Conservation (phyloP, 2,113 vertebrate genomes). For the Petrocephalus zakoni region DNA sequence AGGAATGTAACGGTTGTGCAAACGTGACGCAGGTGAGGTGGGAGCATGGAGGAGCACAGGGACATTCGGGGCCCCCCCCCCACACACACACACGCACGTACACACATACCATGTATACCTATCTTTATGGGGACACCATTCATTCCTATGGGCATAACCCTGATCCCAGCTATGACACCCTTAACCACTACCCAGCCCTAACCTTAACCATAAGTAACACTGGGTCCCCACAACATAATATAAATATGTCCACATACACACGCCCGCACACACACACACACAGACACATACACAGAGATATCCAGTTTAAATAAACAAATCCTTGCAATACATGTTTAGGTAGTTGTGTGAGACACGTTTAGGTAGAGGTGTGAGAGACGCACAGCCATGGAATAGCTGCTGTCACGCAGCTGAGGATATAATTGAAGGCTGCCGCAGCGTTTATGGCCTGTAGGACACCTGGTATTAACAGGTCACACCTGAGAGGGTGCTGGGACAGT, state of each 20-base stretch:
- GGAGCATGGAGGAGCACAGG: neutral
- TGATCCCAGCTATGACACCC: too few relatives aligned
- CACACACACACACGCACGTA: neutral
- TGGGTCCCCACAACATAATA: too few relatives aligned
- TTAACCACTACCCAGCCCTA: too few relatives aligned
- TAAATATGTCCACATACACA: too few relatives aligned
- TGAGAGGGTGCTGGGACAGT: conserved; percentile 39
- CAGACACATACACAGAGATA: neutral
- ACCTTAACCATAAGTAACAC: too few relatives aligned
- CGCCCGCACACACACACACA: too few relatives aligned
- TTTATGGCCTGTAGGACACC: conserved; percentile 56
- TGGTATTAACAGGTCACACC: conserved; percentile 51
- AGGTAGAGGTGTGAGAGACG: neutral
- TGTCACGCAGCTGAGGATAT: conserved; percentile 55
- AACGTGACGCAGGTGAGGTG: neutral
- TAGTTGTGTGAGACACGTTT: neutral
- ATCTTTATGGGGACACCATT: too few relatives aligned
- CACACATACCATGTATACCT: too few relatives aligned
- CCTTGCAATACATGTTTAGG: neutral
- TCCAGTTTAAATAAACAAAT: neutral
- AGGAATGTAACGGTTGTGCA: neutral
- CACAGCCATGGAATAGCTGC: conserved; percentile 21
- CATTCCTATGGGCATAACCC: too few relatives aligned
- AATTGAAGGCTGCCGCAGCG: conserved; percentile 56
- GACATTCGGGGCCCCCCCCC: neutral